phyloP scores from a whole-genome alignment of 1,140 invertebrate genomes.

The Hydropsyche tenuis region DNA sequence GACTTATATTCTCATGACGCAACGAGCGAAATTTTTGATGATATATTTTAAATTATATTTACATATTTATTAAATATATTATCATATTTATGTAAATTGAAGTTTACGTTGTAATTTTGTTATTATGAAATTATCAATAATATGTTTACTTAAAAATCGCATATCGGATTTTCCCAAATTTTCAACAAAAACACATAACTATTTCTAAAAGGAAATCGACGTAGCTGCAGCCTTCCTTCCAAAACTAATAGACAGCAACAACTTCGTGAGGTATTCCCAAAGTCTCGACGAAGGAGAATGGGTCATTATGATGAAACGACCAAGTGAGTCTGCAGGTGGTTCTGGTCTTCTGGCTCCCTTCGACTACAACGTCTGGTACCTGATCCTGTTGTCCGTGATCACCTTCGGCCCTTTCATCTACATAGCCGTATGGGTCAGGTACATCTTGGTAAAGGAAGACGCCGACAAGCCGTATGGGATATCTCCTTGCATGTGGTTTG shows the following conservation, averaged over 20 bases:
- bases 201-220: conserved; percentile 69
- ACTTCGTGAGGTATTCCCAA: conserved; percentile 68
- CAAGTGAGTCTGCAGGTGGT: conserved; percentile 79
- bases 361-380: conserved; percentile 74
- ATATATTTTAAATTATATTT: too few relatives aligned
- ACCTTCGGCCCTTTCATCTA: conserved; percentile 81
- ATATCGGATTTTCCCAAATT: too few relatives aligned
- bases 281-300: conserved; percentile 76
- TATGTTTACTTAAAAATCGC: too few relatives aligned
- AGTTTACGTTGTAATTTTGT: neutral
- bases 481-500: conserved; percentile 81
- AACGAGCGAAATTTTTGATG: too few relatives aligned
- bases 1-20: too few relatives aligned
- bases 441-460: conserved; percentile 62
- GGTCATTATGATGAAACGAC: conserved; percentile 79
- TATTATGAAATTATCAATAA: too few relatives aligned
- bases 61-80: neutral
- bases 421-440: conserved; percentile 68
- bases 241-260: conserved; percentile 65
- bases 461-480: conserved; percentile 67
- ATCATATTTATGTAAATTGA: neutral
- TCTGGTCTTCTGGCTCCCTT: conserved; percentile 84
- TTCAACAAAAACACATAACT: too few relatives aligned
- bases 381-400: conserved; percentile 75
- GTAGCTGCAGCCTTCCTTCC: conserved; percentile 80